phyloP scores from a whole-genome alignment of 64 coral and sea anemone species.

The Exaiptasia diaphana region DNA sequence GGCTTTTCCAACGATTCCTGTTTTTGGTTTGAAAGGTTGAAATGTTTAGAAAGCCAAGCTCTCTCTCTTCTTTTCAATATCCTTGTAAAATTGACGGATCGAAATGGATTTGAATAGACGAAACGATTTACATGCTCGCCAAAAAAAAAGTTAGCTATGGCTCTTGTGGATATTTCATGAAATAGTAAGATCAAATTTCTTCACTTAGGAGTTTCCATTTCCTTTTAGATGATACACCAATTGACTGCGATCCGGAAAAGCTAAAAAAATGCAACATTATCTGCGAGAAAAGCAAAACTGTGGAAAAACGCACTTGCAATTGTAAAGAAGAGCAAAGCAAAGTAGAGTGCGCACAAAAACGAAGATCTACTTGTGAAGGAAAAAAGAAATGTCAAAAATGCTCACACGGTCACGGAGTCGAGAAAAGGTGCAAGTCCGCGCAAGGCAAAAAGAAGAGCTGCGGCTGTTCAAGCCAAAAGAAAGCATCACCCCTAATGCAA shows the following conservation, averaged over 20 bases:
- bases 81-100: too few relatives aligned
- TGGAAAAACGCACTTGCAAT: background rate
- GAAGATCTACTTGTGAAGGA: background rate
- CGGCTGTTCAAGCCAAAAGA: background rate
- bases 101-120: too few relatives aligned
- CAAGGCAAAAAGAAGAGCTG: background rate
- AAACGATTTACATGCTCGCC: too few relatives aligned
- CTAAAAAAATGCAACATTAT: constrained; percentile 9
- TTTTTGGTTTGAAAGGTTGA: too few relatives aligned
- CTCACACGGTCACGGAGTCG: background rate
- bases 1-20: too few relatives aligned
- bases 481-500: constrained; percentile 6
- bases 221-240: background rate
- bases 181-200: background rate
- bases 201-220: background rate
- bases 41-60: too few relatives aligned
- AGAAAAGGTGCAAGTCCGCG: background rate
- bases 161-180: background rate
- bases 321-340: background rate
- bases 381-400: background rate
- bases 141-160: background rate
- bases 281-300: background rate
- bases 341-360: background rate
- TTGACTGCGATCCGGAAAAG: background rate
- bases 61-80: too few relatives aligned